Base-by-base conservation (phyloP, 1,140 invertebrate species). In the Drosophila setifemur region DNA sequence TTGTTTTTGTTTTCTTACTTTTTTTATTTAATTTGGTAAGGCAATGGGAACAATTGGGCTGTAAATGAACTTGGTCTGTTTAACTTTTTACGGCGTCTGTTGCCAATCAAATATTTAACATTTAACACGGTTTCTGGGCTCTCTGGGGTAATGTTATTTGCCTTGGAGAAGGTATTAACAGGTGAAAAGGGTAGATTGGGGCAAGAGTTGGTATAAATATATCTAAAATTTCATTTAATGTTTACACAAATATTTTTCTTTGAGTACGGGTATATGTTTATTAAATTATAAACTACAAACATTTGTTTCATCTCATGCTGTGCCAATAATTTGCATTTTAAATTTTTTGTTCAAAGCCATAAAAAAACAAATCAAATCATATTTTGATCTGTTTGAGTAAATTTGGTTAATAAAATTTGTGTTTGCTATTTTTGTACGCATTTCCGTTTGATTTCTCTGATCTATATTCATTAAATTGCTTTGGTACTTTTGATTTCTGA, bases 91-190 rank as follows among this genome's bases (percentile, higher is more conserved):
- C 54, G 18, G 11, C 44, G 50, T 57, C 42, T 29, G 58, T 40
- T 40, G 61, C 18, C 58, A 31, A 64, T 66, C 61, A 66, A 66
- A 66, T 49, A 66, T 66, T 66, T 66, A 66, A 21, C 61, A 64
- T 66, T 66, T 64, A 49, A 64, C 61, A 64, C 61, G 18, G 25
- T 23, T 39, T 49, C 16, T 26, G 57, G 12, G 39, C 18, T 45
- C 16, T 14, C 48, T 39, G 52, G 26, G 2, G 26, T 28, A 37
- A 16, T 55, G 26, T 40, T 53, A 6, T 42, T 43, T 43, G 2
- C 31, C 23, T 18, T 8, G n/a, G 4, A 8, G 3, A 42, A 3
- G n/a, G 12, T 16, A 18, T 49, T 25, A 0, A 18, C 5, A 5
- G 2, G 11, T 16, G 23, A 12, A 25, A 33, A 2, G 23, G 21